These are phyloP conservation scores for Drosophila bocqueti DNA, from an alignment of 1,140 invertebrate genomes.

Conservation along the genomic window DNA sequence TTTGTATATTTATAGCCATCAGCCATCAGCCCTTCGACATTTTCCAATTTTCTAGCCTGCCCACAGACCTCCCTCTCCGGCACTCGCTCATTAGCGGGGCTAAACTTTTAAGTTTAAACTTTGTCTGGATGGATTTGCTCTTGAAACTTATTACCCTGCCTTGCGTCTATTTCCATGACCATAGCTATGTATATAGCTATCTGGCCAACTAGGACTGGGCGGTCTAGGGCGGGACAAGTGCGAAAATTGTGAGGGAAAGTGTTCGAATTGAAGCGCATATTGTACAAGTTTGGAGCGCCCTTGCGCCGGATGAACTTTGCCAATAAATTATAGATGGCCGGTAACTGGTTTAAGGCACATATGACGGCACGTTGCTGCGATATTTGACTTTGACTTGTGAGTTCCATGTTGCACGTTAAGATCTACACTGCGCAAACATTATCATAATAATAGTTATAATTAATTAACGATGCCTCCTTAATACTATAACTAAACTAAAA, in stretches of 20 bases:
- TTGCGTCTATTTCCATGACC: conserved; percentile 32
- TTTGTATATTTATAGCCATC: conserved; percentile 10
- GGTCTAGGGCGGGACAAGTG: conserved; percentile 30
- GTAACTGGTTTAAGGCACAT: conserved; percentile 37
- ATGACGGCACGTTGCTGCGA: conserved; percentile 15
- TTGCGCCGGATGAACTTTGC: conserved; percentile 54
- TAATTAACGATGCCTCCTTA: not conserved
- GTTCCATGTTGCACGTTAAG: conserved; percentile 16
- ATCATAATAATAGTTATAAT: not conserved
- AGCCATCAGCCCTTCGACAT: not conserved
- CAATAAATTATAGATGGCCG: conserved; percentile 74
- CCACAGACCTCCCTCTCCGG: not conserved
- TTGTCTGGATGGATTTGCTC: conserved; percentile 45
- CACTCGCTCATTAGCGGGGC: conserved; percentile 56
- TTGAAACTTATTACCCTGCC: conserved; percentile 54
- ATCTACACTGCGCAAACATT: not conserved
- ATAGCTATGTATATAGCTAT: conserved; percentile 19
- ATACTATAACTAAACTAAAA: not conserved
- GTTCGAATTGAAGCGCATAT: conserved; percentile 59
- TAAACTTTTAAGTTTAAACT: conserved; percentile 48
- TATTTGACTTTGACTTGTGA: conserved; percentile 25
- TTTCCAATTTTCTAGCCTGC: conserved; percentile 10
- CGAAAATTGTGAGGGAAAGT: conserved; percentile 57
- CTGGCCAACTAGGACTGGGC: conserved; percentile 10
- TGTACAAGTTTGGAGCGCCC: conserved; percentile 72